Evolutionary conservation across 1,140 invertebrate species (phyloP).

Genomic region (Nephotettix cincticeps): DNA sequence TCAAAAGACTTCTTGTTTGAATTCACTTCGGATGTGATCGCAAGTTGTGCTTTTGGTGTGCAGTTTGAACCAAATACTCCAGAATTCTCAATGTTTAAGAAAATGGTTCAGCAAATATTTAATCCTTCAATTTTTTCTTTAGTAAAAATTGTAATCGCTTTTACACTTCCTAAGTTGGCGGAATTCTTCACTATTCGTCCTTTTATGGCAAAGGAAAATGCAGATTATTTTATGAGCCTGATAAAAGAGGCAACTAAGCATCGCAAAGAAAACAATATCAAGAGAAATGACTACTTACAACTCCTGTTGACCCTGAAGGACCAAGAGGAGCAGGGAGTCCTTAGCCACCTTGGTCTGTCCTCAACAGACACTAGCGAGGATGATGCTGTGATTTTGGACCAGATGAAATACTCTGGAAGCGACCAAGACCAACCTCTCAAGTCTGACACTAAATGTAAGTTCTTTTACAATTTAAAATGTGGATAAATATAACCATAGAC

Average conservation of each 20-base stretch:
- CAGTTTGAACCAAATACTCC: slow-evolving; percentile 32
- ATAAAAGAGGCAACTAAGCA: slow-evolving; percentile 41
- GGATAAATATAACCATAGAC: no score
- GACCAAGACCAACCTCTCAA: not conserved
- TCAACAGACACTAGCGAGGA: slow-evolving; percentile 35
- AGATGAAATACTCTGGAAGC: not conserved
- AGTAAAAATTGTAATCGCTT: not conserved
- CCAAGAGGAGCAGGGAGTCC: slow-evolving; percentile 31
- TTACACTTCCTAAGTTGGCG: not conserved
- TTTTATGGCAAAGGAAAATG: slow-evolving; percentile 32
- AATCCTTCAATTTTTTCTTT: not conserved
- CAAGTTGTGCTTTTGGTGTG: slow-evolving; percentile 40
- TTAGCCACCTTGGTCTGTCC: slow-evolving; percentile 22
- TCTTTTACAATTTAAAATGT: no score
- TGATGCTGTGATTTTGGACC: not conserved
- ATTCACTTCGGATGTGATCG: slow-evolving; percentile 41
- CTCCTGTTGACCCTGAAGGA: slow-evolving; percentile 24
- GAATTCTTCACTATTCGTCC: slow-evolving; percentile 12
- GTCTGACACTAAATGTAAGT: not conserved
- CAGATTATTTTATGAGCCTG: slow-evolving; percentile 39
- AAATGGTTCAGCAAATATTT: not conserved
- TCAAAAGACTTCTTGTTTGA: slow-evolving; percentile 14
- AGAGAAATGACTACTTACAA: slow-evolving; percentile 43
- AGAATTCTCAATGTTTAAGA: not conserved
- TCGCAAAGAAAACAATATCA: slow-evolving; percentile 37